These are phyloP conservation scores for Oreochromis aureus DNA, from an alignment of 2,113 vertebrate species.

Conservation along the genomic window DNA sequence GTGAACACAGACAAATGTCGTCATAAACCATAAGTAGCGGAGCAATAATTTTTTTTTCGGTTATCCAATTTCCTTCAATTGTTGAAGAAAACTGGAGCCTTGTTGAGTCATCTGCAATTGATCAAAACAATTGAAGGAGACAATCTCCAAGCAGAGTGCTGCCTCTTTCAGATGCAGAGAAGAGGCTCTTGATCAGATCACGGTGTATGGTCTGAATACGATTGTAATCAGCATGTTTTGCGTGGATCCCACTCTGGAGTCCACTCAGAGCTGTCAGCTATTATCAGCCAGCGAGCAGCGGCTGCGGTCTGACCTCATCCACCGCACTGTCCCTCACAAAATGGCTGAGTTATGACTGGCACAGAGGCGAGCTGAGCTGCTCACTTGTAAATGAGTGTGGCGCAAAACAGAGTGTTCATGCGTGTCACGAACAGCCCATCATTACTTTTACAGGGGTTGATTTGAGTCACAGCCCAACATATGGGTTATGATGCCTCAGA, in stretches of 20 bases:
- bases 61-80: background rate
- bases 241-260: constrained; percentile 33
- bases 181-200: constrained; percentile 49
- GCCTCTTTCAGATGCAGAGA: constrained; percentile 20
- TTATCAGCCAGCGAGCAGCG: constrained; percentile 23
- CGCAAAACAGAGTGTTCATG: constrained; percentile 29
- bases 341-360: constrained; percentile 52
- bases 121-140: constrained; percentile 34
- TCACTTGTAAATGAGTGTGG: constrained; percentile 51
- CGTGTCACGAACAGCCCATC: constrained; percentile 48
- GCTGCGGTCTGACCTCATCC: constrained; percentile 45
- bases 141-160: constrained; percentile 23
- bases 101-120: constrained; percentile 32
- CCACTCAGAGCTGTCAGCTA: constrained; percentile 40
- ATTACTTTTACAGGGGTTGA: constrained; percentile 56
- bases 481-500: constrained; percentile 27
- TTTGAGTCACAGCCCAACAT: constrained; percentile 45
- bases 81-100: background rate
- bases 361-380: background rate
- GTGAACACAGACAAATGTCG: background rate
- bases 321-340: constrained; percentile 27
- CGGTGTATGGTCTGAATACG: constrained; percentile 37
- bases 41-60: background rate
- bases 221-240: constrained; percentile 58
- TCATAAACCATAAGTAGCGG: background rate